These are phyloP conservation scores for Callyntrura guangdongensis DNA, from an alignment of 2,888 invertebrate species.

Conservation along the genomic window DNA sequence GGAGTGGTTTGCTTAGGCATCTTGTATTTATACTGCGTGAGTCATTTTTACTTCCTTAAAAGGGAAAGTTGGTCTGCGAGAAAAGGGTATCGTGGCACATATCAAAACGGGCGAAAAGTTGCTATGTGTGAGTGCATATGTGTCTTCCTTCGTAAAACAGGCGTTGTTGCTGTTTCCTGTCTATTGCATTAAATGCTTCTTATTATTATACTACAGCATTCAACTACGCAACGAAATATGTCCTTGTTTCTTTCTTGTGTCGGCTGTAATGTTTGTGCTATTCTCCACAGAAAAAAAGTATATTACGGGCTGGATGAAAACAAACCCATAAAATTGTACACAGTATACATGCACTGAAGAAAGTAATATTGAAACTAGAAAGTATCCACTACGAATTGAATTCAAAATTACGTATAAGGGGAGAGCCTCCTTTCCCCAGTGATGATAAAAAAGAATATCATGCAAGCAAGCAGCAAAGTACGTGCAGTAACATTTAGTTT, in stretches of 20 bases:
- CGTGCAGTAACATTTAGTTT: background rate
- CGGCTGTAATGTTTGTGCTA: background rate
- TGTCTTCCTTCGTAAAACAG: background rate
- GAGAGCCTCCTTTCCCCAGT: constrained; percentile 55
- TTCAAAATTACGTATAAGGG: constrained; percentile 65
- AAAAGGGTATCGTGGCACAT: background rate
- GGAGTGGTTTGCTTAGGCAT: constrained; percentile 40
- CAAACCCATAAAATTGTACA: background rate
- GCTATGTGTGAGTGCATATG: background rate
- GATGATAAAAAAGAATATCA: background rate
- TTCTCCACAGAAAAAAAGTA: background rate
- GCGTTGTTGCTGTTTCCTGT: constrained; percentile 10
- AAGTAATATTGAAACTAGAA: constrained; percentile 13
- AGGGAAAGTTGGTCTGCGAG: constrained; percentile 41
- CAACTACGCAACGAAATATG: background rate
- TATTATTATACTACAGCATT: constrained; percentile 8
- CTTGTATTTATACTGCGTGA: constrained; percentile 59
- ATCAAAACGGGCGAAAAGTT: constrained; percentile 10
- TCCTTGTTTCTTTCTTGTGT: background rate
- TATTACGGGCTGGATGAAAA: background rate
- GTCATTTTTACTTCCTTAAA: constrained; percentile 68
- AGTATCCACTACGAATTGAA: constrained; percentile 49
- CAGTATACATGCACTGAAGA: background rate
- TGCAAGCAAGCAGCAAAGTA: constrained; percentile 11
- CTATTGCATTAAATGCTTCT: constrained; percentile 32